Percentiles rank a stretch among this genome's conserved stretches.
Conservation (phyloP, 1,140 invertebrate species). For the Drosophila grimshawi region DNA sequence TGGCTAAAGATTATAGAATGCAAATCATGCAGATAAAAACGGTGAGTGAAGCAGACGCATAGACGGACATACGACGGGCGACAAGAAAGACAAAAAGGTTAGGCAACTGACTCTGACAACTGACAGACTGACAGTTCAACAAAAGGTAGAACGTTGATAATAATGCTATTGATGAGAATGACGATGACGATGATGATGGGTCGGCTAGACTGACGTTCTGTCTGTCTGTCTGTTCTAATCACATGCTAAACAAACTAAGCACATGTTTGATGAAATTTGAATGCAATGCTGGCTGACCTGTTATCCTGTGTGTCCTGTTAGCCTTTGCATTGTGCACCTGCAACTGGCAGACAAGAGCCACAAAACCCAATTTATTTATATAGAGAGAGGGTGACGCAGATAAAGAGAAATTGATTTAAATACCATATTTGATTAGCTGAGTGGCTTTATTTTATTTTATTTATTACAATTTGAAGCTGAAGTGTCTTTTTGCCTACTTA, state of each 20-base stretch:
- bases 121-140: conserved; percentile 11
- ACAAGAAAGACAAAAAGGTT: conserved; percentile 9
- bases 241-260: conserved; percentile 16
- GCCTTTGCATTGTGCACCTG: conserved; percentile 3
- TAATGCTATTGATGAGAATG: conserved; percentile 1
- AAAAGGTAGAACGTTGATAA: not conserved
- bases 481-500: conserved; percentile 9
- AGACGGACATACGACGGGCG: too few species aligned
- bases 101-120: conserved; percentile 24
- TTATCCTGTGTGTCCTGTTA: not conserved
- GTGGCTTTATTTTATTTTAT: not conserved
- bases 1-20: conserved; percentile 49
- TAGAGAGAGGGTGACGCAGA: not conserved
- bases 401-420: not conserved
- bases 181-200: conserved; percentile 3
- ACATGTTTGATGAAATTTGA: conserved; percentile 25
- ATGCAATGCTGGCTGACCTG: not conserved
- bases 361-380: conserved; percentile 2
- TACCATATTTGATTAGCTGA: not conserved
- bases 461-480: conserved; percentile 9
- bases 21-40: conserved; percentile 33
- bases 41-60: not conserved
- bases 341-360: not conserved
- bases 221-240: conserved; percentile 10
- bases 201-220: conserved; percentile 33